Conservation (phyloP, 1,140 invertebrate genomes). For the Drosophila pandora region DNA sequence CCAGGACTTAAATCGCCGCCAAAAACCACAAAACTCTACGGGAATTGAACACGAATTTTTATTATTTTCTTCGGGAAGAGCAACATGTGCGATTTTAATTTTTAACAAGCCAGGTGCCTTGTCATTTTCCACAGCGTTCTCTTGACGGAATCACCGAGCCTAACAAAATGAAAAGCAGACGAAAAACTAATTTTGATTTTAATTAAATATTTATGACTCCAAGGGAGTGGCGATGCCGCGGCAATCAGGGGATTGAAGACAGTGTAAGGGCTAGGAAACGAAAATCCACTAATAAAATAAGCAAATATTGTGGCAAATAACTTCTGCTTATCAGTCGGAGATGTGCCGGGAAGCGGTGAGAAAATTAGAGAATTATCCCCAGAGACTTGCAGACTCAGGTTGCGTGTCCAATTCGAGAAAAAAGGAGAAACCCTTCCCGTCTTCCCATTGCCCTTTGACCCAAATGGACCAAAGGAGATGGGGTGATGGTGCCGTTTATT, state of each 20-base stretch:
- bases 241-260: conserved; percentile 4
- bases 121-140: conserved; percentile 16
- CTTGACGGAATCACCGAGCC: conserved; percentile 30
- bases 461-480: conserved; percentile 2
- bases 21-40: conserved; percentile 34
- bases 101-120: conserved; percentile 52
- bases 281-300: conserved; percentile 71
- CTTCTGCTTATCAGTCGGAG: conserved; percentile 79
- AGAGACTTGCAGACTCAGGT: conserved; percentile 52
- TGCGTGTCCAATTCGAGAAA: conserved; percentile 52
- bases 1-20: conserved; percentile 52
- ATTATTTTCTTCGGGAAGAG: conserved; percentile 3
- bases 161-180: conserved; percentile 1
- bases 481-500: conserved; percentile 64
- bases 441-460: conserved; percentile 6
- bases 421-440: conserved; percentile 32
- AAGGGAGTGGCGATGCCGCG: background rate
- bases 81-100: conserved; percentile 63
- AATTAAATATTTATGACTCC: conserved; percentile 76
- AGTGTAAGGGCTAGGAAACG: background rate
- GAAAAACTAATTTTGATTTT: conserved; percentile 78
- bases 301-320: conserved; percentile 77
- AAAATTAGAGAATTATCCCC: conserved; percentile 81
- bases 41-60: conserved; percentile 29
- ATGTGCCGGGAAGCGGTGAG: conserved; percentile 55